These are phyloP conservation scores for Saguinus midas DNA, from an alignment of 2,113 vertebrate genomes.

Conservation along the genomic window DNA sequence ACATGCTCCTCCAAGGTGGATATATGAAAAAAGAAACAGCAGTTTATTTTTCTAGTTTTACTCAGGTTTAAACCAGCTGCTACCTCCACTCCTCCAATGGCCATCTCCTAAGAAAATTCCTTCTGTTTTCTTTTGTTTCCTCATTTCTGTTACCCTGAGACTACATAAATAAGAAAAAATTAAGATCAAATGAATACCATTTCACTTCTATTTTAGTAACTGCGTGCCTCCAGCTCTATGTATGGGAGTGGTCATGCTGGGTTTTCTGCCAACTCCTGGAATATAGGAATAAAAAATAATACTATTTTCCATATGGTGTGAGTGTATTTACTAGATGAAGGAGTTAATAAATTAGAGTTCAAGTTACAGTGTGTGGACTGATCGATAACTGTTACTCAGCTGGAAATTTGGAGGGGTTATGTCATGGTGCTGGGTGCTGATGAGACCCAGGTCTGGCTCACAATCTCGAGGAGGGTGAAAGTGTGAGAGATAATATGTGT, in stretches of 20 bases:
- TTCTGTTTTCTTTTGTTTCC: slow-evolving; percentile 66
- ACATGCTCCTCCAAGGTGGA: slow-evolving; percentile 77
- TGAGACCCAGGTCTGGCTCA: not conserved
- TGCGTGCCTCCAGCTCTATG: not conserved
- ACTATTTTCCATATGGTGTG: not conserved
- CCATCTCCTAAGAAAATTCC: slow-evolving; percentile 58
- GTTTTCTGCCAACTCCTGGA: not conserved
- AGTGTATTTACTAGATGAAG: not conserved
- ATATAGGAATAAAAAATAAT: slow-evolving; percentile 22
- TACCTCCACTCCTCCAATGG: slow-evolving; percentile 34
- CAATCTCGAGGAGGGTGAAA: not conserved
- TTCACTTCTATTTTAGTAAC: slow-evolving; percentile 41
- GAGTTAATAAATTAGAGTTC: slow-evolving; percentile 2
- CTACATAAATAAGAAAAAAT: slow-evolving; percentile 64
- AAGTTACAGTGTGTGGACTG: not conserved
- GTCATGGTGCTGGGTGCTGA: not conserved
- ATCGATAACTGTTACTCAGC: not conserved
- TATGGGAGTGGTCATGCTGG: not conserved
- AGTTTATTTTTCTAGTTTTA: slow-evolving; percentile 45
- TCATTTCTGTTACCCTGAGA: slow-evolving; percentile 68
- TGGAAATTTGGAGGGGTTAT: not conserved
- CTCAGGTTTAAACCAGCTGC: slow-evolving; percentile 66
- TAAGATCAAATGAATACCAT: slow-evolving; percentile 20
- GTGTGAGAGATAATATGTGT: not conserved
- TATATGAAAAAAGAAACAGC: slow-evolving; percentile 59